Base-by-base conservation (phyloP, 2,113 vertebrate species). In the Pedetes capensis region DNA sequence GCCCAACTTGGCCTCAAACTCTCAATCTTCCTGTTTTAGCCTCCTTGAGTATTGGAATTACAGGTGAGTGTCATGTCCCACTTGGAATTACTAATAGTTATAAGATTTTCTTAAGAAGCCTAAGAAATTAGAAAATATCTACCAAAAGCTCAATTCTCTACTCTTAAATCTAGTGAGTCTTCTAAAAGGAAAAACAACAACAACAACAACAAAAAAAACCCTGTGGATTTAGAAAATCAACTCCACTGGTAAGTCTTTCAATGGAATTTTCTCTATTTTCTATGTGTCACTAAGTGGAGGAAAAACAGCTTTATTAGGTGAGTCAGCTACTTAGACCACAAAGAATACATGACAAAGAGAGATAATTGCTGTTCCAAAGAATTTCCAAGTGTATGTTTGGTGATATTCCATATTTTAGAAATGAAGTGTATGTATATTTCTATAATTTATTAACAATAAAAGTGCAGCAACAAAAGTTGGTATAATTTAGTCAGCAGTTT, bases 301-400 rank as follows among this genome's bases (percentile, higher is more conserved):
- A 44, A 55, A 89, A 91, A 51, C 57, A 66, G 5, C 37, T 51
- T 82, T 44, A 61, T 89, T 86, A 96, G 39, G 23, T 66, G 59
- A 80, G 51, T 75, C 25, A 93, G 51, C 37, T 4, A 22, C 13
- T 14, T 68, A 37, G 4, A 18, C 57, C 61, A 84, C 71, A 86
- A 64, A 96, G 89, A 81, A 29, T 29, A 81, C 8, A 80, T 78
- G 12, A 47, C 78, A 92, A 74, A 93, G 39, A 97, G 71, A 49
- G 63, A 55, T 20, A 8, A 49, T 8, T 89, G 66, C 66, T 89
- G 1, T 42, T 86, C 74, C 80, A 64, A 64, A 82, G 12, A 61
- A 91, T 27, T 88, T 2, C 39, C 17, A 80, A 84, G 9, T 59
- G 3, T n/a, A 10, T 39, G n/a, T 37, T 42, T 59, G 23, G 27